Base-by-base conservation (phyloP, 2,113 vertebrate species). In the Ploceus nigricollis region DNA sequence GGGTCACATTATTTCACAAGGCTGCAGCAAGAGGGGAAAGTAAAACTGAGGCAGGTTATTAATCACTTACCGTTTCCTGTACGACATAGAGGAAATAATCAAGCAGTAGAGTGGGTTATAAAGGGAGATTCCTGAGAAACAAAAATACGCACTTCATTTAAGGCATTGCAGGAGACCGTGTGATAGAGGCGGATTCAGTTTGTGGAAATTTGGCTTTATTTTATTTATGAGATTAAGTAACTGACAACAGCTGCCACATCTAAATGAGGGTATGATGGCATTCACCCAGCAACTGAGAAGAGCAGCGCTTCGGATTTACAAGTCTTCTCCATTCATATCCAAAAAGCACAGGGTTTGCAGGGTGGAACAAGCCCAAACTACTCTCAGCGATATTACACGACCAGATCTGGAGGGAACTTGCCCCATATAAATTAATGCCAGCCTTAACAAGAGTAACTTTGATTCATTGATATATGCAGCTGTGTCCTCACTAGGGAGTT, bases 41-140 rank as follows among this genome's bases (percentile, higher is more conserved):
- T 91, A 96, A 96, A 97, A 97, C 80, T 93, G 93, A 97, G 95
- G 93, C 53, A 93, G 96, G 90, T 97, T 97, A 98, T 98, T 98
- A 98, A 98, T 98, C 97, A 98, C 89, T 96, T 96, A 96, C 95
- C 7, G 80, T 97, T 98, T 98, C 94, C 97, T 96, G 97, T 85
- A 91, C 39, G 92, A 97, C 84, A 88, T 0, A 92, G 82, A 95
- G 79, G 96, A 96, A 97, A 96, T 96, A 97, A 96, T 95, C 95
- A 96, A 89, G 63, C 64, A 87, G 91, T 82, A 95, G 60, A 94
- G 87, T 50, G 77, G 78, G 95, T 89, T 95, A 95, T 96, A 89
- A 83, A 96, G 96, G 88, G 97, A 95, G 94, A 92, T 89, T 86
- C 93, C 93, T 82, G 64, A 95, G 90, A 96, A 92, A 94, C 81